phyloP scores from a whole-genome alignment of 1,140 invertebrate species.

The Drosophila erecta region DNA sequence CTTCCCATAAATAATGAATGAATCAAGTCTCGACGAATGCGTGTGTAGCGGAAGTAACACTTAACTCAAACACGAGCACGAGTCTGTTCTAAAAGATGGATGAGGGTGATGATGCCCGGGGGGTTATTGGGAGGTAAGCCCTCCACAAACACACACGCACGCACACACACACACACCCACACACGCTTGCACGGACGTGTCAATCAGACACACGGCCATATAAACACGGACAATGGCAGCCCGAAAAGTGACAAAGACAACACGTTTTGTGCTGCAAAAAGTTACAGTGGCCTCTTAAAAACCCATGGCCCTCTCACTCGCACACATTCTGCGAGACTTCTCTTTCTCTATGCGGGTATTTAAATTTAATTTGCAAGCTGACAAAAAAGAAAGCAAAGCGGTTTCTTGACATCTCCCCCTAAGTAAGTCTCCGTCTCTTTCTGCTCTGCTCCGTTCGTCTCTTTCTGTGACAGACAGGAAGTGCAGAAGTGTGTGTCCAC shows the following conservation, averaged over 20 bases:
- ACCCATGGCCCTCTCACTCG: slow-evolving; percentile 16
- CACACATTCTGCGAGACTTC: slow-evolving; percentile 8
- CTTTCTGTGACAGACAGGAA: slow-evolving; percentile 54
- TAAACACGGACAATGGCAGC: slow-evolving; percentile 37
- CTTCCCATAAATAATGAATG: slow-evolving; percentile 59
- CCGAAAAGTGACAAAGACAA: slow-evolving; percentile 49
- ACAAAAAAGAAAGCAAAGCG: slow-evolving; percentile 72
- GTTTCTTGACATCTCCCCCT: slow-evolving; percentile 62
- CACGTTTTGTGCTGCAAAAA: slow-evolving; percentile 45
- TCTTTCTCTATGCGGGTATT: slow-evolving; percentile 64
- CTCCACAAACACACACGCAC: slow-evolving; percentile 33
- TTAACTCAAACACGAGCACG: slow-evolving; percentile 66
- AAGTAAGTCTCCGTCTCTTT: slow-evolving; percentile 26
- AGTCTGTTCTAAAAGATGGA: slow-evolving; percentile 15
- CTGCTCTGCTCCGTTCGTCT: background rate
- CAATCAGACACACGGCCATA: slow-evolving; percentile 40
- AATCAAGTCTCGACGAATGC: slow-evolving; percentile 42
- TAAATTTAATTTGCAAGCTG: slow-evolving; percentile 78
- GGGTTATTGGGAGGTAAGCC: background rate
- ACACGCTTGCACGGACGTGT: slow-evolving; percentile 29
- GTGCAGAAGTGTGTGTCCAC: slow-evolving; percentile 33
- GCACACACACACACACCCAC: slow-evolving; percentile 9
- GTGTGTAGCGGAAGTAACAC: slow-evolving; percentile 74
- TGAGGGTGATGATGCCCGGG: slow-evolving; percentile 16
- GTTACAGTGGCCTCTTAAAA: slow-evolving; percentile 48